phyloP scores from a whole-genome alignment of 2,113 vertebrate genomes.

The Periophthalmodon schlosseri region DNA sequence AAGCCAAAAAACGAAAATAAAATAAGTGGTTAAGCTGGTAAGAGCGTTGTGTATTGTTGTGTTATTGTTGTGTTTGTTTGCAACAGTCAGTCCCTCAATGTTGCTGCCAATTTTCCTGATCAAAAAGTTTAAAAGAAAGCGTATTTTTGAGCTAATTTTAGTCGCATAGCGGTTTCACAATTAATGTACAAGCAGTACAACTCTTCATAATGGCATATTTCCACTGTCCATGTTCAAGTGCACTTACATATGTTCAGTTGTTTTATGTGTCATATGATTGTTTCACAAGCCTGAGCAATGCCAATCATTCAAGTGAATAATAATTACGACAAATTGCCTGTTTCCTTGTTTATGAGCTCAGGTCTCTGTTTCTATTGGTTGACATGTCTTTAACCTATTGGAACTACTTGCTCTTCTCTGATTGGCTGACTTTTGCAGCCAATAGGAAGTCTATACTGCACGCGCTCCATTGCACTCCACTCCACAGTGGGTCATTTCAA shows the following conservation, averaged over 20 bases:
- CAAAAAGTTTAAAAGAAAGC: not conserved
- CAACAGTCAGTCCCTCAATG: not conserved
- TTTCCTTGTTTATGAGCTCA: not conserved
- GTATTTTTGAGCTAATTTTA: not conserved
- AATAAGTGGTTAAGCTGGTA: not conserved
- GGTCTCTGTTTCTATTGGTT: not conserved
- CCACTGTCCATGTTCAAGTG: no score
- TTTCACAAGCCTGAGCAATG: not conserved
- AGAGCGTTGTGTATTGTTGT: not conserved
- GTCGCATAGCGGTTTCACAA: not conserved
- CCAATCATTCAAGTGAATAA: not conserved
- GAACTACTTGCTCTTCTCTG: conserved; percentile 10
- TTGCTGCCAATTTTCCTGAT: not conserved
- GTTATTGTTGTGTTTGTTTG: not conserved
- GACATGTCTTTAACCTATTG: conserved; percentile 35
- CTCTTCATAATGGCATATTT: no score
- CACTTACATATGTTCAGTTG: not conserved
- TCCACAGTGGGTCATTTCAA: conserved; percentile 32
- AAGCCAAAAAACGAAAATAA: not conserved
- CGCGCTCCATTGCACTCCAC: no score
- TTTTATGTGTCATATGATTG: not conserved
- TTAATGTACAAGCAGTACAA: not conserved
- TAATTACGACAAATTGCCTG: not conserved
- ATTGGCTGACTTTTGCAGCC: conserved; percentile 45
- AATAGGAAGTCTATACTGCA: conserved; percentile 30